Percentiles rank a stretch among this genome's conserved stretches.
Conservation (phyloP, 2,888 invertebrate genomes). For the Ecdyonurus torrentis region DNA sequence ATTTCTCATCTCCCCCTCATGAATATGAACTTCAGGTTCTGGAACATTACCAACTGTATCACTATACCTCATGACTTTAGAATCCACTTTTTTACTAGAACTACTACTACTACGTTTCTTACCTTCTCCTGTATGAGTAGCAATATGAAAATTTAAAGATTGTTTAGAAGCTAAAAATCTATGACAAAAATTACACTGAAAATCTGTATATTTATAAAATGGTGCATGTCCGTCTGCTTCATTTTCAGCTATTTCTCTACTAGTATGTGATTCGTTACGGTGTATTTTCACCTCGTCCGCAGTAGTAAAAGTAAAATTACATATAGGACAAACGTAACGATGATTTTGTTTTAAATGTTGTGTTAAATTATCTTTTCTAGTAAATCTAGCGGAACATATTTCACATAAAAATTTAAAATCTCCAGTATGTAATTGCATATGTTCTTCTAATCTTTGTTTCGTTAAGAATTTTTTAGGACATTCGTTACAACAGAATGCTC, state of each 20-base stretch:
- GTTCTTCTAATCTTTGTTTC: background rate
- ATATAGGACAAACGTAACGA: conserved; percentile 4
- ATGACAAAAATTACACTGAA: background rate
- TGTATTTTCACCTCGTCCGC: conserved; percentile 1
- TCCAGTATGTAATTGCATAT: background rate
- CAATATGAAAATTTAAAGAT: background rate
- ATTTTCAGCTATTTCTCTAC: conserved; percentile 1
- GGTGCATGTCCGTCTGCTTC: background rate
- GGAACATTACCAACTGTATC: background rate
- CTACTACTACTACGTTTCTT: background rate
- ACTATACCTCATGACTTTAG: no score
- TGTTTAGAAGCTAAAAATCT: background rate
- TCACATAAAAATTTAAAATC: conserved; percentile 4
- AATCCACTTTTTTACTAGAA: no score
- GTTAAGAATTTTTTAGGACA: background rate
- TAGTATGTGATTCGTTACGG: conserved; percentile 2
- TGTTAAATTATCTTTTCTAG: conserved; percentile 5
- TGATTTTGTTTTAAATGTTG: conserved; percentile 5
- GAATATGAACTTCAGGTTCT: background rate
- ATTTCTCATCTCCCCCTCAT: background rate
- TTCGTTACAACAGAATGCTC: background rate
- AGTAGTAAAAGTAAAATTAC: conserved; percentile 4
- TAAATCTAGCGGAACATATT: background rate
- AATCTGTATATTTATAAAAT: background rate
- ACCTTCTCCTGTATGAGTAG: background rate